phyloP scores from a whole-genome alignment of 1,140 invertebrate species.

The Drosophila parvula region DNA sequence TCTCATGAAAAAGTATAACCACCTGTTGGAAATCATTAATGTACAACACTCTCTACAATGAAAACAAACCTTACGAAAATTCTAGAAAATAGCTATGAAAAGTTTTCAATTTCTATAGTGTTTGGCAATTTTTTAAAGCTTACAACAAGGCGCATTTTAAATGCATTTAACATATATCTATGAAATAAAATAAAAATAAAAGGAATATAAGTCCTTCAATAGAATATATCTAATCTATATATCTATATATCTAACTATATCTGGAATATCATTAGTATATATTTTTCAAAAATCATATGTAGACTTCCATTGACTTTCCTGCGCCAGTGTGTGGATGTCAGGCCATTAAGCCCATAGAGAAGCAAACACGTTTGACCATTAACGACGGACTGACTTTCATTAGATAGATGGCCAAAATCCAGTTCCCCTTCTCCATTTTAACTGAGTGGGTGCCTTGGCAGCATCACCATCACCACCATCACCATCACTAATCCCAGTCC shows the following conservation, averaged over 20 bases:
- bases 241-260: too few relatives aligned
- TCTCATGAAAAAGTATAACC: not conserved
- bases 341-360: slow-evolving; percentile 38
- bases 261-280: not conserved
- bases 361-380: slow-evolving; percentile 69
- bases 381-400: slow-evolving; percentile 45
- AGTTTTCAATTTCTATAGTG: too few relatives aligned
- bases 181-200: too few relatives aligned
- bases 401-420: slow-evolving; percentile 54
- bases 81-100: too few relatives aligned
- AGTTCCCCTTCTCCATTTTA: slow-evolving; percentile 54
- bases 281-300: not conserved
- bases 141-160: too few relatives aligned
- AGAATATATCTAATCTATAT: too few relatives aligned
- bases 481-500: not conserved
- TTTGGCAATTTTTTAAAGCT: too few relatives aligned
- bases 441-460: slow-evolving; percentile 46
- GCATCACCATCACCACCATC: slow-evolving; percentile 16
- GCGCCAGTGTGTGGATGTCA: slow-evolving; percentile 45
- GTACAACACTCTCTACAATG: not conserved
- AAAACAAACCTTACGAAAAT: not conserved
- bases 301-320: slow-evolving; percentile 3
- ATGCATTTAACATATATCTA: too few relatives aligned
- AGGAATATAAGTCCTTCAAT: too few relatives aligned
- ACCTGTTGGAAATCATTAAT: not conserved